Conservation (phyloP, 2,113 vertebrate genomes). For the Halcyon senegalensis region DNA sequence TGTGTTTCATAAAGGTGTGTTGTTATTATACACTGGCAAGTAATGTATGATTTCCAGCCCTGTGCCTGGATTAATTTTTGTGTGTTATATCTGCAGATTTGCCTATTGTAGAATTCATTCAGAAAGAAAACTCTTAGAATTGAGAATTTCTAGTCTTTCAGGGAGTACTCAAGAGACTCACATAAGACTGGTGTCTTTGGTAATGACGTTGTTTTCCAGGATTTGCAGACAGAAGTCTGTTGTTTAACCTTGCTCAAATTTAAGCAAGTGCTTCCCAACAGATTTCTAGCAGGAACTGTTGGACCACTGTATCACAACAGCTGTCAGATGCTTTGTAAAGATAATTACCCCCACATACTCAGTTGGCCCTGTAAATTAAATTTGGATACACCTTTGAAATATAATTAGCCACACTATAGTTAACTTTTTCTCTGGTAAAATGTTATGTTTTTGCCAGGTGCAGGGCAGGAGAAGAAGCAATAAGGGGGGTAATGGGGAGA, state of each 20-base stretch:
- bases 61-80: not conserved
- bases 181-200: not conserved
- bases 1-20: not conserved
- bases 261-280: not conserved
- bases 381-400: constrained; percentile 20
- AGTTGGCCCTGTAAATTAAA: constrained; percentile 5
- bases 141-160: not conserved
- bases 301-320: not conserved
- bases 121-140: not conserved
- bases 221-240: not conserved
- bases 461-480: not conserved
- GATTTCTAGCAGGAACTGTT: not conserved
- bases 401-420: not conserved
- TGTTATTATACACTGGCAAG: not conserved
- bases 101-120: not conserved
- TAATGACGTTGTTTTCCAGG: not conserved
- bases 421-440: not conserved
- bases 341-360: not conserved
- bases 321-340: constrained; percentile 28
- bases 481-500: not conserved
- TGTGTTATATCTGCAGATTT: not conserved
- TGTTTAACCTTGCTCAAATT: constrained; percentile 7
- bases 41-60: not conserved
- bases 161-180: not conserved
- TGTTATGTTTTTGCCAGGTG: not conserved